Percentiles rank a stretch among this genome's conserved stretches.
Evolutionary conservation across 2,888 invertebrate species (phyloP).

Genomic region (Nemapogon koenigi): DNA sequence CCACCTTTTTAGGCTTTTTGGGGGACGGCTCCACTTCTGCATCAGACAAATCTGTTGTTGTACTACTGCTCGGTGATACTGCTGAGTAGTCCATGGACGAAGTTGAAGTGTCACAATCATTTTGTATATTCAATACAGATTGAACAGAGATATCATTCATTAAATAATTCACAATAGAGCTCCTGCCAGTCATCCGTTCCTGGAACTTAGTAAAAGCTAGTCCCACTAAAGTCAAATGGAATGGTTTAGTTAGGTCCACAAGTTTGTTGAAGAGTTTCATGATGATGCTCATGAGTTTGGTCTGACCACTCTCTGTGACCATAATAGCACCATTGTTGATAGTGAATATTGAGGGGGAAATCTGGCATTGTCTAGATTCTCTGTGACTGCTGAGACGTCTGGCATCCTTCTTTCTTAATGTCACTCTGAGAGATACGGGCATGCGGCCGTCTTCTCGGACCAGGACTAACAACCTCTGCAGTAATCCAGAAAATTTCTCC

Average conservation of each 20-base stretch:
- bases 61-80: slow-evolving; percentile 52
- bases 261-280: slow-evolving; percentile 80
- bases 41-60: slow-evolving; percentile 68
- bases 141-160: slow-evolving; percentile 81
- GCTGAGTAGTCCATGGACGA: slow-evolving; percentile 56
- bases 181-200: slow-evolving; percentile 71
- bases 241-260: slow-evolving; percentile 74
- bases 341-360: slow-evolving; percentile 70
- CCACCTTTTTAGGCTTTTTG: slow-evolving; percentile 70
- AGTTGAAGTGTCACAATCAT: slow-evolving; percentile 54
- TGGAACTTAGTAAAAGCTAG: slow-evolving; percentile 83
- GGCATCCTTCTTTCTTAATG: slow-evolving; percentile 74
- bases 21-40: slow-evolving; percentile 77
- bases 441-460: slow-evolving; percentile 80
- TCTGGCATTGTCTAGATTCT: slow-evolving; percentile 78
- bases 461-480: slow-evolving; percentile 73
- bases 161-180: slow-evolving; percentile 77
- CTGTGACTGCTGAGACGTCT: slow-evolving; percentile 72
- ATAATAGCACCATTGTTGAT: slow-evolving; percentile 51
- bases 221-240: slow-evolving; percentile 82
- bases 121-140: slow-evolving; percentile 72
- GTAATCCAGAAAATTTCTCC: slow-evolving; percentile 71
- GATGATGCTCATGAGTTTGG: slow-evolving; percentile 71
- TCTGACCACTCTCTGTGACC: slow-evolving; percentile 61
- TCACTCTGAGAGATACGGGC: slow-evolving; percentile 77